Evolutionary conservation across 2,113 vertebrate species (phyloP).

Genomic region (Malurus elegans): DNA sequence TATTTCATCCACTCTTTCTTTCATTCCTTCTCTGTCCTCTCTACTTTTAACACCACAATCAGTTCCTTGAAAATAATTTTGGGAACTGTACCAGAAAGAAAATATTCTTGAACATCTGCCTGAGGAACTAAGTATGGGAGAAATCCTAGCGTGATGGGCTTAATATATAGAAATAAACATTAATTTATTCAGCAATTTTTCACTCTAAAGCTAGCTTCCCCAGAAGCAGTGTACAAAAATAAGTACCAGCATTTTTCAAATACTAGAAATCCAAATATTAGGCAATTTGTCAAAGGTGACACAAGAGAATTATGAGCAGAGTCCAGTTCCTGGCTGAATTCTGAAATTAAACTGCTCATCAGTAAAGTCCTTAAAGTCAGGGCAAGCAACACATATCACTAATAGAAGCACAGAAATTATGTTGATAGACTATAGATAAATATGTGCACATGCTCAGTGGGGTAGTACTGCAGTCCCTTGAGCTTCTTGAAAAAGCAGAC

Average conservation of each 20-base stretch:
- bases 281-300: conserved; percentile 9
- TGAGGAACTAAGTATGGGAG: background rate
- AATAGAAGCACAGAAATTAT: background rate
- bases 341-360: background rate
- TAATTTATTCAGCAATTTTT: conserved; percentile 6
- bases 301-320: background rate
- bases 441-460: background rate
- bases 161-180: conserved; percentile 31
- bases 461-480: background rate
- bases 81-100: background rate
- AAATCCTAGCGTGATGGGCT: conserved; percentile 14
- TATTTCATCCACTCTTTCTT: background rate
- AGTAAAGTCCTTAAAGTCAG: background rate
- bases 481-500: background rate
- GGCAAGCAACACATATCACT: background rate
- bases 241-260: conserved; percentile 33
- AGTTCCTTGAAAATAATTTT: background rate
- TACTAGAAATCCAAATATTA: background rate
- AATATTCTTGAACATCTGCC: background rate
- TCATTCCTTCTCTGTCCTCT: background rate
- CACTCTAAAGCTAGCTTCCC: background rate
- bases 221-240: background rate
- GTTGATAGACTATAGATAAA: background rate
- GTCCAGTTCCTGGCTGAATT: background rate
- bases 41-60: background rate